Percentiles rank a stretch among this genome's conserved stretches.
Conservation (phyloP, 2,113 vertebrate genomes). For the Grus americana region DNA sequence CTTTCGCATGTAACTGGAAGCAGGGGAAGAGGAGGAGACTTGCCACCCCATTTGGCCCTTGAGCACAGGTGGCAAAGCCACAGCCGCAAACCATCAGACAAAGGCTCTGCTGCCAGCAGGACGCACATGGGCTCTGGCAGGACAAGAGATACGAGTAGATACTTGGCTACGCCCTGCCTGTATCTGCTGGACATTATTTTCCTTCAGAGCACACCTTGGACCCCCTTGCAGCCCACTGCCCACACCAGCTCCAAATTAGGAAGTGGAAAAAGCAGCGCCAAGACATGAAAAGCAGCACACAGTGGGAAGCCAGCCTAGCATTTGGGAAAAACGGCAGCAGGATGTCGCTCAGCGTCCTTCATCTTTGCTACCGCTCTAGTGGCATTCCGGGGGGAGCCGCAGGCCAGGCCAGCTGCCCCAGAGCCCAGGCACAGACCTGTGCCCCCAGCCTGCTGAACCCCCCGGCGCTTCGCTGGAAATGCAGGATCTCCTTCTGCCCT, state of each 20-base stretch:
- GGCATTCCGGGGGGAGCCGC: background rate
- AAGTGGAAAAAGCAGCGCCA: background rate
- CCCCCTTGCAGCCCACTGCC: background rate
- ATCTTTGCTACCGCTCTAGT: background rate
- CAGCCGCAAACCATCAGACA: background rate
- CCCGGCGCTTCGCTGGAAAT: fast-evolving
- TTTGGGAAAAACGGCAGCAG: background rate
- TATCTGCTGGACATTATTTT: background rate
- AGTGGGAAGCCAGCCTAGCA: background rate
- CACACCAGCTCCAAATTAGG: background rate
- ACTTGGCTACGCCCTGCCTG: background rate
- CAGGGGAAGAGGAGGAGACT: background rate
- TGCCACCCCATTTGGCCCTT: too few species aligned
- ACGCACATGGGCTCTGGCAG: background rate
- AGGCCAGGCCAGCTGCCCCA: background rate
- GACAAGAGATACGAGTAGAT: background rate
- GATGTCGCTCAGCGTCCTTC: background rate
- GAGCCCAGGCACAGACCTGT: background rate
- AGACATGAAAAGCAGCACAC: background rate
- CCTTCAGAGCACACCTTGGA: background rate
- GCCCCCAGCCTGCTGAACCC: background rate
- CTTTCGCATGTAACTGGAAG: background rate
- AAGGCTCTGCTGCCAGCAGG: background rate
- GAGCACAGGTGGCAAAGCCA: background rate
- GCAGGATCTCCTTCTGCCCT: background rate